Evolutionary conservation across 2,888 invertebrate species (phyloP).

Genomic region (Ichneumon xanthorius): DNA sequence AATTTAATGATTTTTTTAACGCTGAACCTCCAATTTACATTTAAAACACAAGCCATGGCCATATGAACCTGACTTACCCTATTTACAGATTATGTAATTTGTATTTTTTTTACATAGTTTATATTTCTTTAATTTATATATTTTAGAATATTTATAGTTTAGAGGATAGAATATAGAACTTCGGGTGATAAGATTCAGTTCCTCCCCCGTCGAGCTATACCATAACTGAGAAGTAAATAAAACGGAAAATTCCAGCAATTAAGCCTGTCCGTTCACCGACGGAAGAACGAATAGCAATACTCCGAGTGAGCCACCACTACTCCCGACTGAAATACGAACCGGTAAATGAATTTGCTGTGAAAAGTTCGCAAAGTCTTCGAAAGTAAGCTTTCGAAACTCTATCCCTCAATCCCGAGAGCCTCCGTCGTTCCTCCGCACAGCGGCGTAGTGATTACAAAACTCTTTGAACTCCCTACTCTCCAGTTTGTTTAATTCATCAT

Average conservation of each 20-base stretch:
- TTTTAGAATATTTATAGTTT: too few relatives aligned
- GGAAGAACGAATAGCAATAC: conserved; percentile 54
- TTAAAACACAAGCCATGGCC: too few relatives aligned
- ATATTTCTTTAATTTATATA: too few relatives aligned
- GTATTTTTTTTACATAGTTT: too few relatives aligned
- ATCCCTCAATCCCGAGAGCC: not conserved
- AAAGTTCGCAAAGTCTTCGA: conserved; percentile 53
- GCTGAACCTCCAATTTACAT: too few relatives aligned
- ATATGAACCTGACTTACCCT: too few relatives aligned
- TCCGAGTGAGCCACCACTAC: conserved; percentile 26
- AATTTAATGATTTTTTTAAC: too few relatives aligned
- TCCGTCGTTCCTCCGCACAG: conserved; percentile 14
- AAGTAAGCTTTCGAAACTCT: conserved; percentile 53
- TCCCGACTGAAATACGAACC: conserved; percentile 22
- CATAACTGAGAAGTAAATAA: conserved; percentile 55
- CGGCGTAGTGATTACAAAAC: conserved; percentile 43
- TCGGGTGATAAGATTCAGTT: conserved; percentile 42
- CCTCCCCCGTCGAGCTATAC: not conserved
- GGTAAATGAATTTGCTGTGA: conserved; percentile 60
- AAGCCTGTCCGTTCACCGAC: conserved; percentile 48
- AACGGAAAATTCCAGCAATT: conserved; percentile 55
- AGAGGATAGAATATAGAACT: not conserved
- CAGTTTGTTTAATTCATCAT: conserved; percentile 45
- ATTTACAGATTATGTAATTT: too few relatives aligned
- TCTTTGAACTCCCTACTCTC: conserved; percentile 47